Evolutionary conservation across 2,113 vertebrate species (phyloP).

Genomic region (Cacatua alba): DNA sequence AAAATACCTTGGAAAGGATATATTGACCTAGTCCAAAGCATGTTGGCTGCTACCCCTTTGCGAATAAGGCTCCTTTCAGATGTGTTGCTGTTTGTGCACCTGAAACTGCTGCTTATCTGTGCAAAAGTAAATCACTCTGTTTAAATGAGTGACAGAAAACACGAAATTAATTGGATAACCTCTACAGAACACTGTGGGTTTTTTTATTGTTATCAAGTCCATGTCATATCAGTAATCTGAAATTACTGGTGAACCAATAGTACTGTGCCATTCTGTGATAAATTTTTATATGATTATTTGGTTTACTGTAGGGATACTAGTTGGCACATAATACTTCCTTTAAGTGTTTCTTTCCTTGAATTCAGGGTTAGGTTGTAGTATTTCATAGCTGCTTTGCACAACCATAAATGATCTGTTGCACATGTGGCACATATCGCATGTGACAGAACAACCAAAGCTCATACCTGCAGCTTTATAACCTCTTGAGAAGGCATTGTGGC

Average conservation of each 20-base stretch:
- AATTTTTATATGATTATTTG: neutral
- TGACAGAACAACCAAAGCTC: neutral
- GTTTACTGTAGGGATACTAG: neutral
- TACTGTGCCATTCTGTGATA: neutral
- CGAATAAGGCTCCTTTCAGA: conserved; percentile 7
- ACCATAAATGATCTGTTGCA: neutral
- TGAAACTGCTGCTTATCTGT: conserved; percentile 13
- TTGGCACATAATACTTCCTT: neutral
- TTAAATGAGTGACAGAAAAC: neutral
- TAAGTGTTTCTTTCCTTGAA: neutral
- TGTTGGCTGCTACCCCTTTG: neutral
- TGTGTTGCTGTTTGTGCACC: conserved; percentile 5
- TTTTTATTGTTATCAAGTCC: neutral
- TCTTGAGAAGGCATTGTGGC: neutral
- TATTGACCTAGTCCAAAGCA: neutral
- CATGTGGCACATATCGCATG: neutral
- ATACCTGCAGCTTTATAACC: neutral
- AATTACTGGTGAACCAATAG: neutral
- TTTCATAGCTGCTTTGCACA: neutral
- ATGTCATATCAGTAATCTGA: neutral
- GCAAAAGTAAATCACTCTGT: neutral
- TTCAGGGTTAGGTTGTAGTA: neutral
- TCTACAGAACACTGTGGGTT: neutral
- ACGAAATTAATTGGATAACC: neutral
- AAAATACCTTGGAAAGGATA: neutral